Evolutionary conservation across 2,113 vertebrate species (phyloP), one percentile per base, ranked within the genome.

Genomic region (Epinephelus fuscoguttatus): DNA sequence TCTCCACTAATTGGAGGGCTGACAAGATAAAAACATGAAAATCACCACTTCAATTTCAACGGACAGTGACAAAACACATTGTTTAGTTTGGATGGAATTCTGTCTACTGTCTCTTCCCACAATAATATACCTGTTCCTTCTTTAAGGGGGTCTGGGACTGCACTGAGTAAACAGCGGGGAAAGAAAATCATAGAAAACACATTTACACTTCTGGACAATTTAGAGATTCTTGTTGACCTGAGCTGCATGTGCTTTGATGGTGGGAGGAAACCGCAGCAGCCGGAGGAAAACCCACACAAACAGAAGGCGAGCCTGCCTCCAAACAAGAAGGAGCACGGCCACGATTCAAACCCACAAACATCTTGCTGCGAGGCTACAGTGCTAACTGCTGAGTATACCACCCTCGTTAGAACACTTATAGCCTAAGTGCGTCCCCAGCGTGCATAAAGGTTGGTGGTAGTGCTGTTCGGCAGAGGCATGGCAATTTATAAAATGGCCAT

Each of bases 311-410:
- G 63, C 12, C 49, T 19, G 81, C 66, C 55, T 87, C 69, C 57
- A 64, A 68, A 82, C 19, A 45, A 50, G 68, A 69, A 66, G 66
- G 13, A 80, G 70, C 64, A 70, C 1, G 60, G 61, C 53, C 74
- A 75, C 13, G 59, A 82, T 25, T 72, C 64, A 68, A 70, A 82
- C 71, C 71, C 72, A 64, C 73, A 80, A 78, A 67, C 72, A 70
- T 60, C 61, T 78, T 19, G 53, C 71, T 84, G 78, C 45, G 72
- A 76, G 52, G 75, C 56, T 70, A n/a, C 50, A 25, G 61, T 17
- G 70, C 50, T 50, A 53, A 60, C 78, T 84, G 82, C 82, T 81
- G 82, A 79, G 69, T 61, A 62, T 50, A 18, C 63, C 73, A 75
- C 64, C 73, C 62, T 62, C 17, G 14, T 66, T 47, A 59, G 25